These are phyloP conservation scores for Drosophila melanogaster DNA, from an alignment of 1,140 invertebrate species.

Conservation along the genomic window DNA sequence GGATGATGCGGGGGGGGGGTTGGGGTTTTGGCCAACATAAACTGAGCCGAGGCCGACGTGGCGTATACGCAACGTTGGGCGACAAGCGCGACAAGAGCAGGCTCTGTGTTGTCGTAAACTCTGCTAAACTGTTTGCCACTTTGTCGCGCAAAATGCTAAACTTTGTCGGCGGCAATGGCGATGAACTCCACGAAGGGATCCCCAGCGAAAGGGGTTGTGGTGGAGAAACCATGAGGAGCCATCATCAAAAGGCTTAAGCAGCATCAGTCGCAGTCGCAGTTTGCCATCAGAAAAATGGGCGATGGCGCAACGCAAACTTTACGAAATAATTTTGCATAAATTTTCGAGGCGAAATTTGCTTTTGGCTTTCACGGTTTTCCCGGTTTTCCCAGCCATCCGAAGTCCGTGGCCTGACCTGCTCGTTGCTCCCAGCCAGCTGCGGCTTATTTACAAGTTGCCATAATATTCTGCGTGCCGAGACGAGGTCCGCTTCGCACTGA, in stretches of 20 bases:
- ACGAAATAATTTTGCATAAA: constrained; percentile 83
- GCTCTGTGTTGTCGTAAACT: constrained; percentile 78
- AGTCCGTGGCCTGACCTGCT: constrained; percentile 49
- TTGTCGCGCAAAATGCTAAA: constrained; percentile 82
- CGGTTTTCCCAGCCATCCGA: constrained; percentile 34
- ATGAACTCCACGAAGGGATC: constrained; percentile 54
- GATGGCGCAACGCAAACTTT: constrained; percentile 74
- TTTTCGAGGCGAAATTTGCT: constrained; percentile 75
- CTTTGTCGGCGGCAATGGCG: constrained; percentile 65
- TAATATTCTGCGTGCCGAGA: constrained; percentile 79
- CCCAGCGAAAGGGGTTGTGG: constrained; percentile 8
- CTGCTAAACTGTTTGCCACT: constrained; percentile 82
- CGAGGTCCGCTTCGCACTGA: constrained; percentile 10
- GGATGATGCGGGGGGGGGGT: background rate
- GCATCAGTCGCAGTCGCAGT: constrained; percentile 57
- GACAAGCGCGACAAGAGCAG: constrained; percentile 43
- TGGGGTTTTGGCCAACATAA: constrained; percentile 32
- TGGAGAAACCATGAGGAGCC: constrained; percentile 34
- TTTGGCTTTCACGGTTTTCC: constrained; percentile 65
- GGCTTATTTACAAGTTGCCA: constrained; percentile 83
- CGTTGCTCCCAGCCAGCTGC: constrained; percentile 57
- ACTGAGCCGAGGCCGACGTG: constrained; percentile 57
- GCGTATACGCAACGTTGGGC: constrained; percentile 65
- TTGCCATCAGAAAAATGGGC: constrained; percentile 63
- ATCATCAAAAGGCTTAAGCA: constrained; percentile 83